These are phyloP conservation scores for Ctenochaetus hawaiiensis DNA, from an alignment of 2,797 vertebrate genomes.

Conservation along the genomic window DNA sequence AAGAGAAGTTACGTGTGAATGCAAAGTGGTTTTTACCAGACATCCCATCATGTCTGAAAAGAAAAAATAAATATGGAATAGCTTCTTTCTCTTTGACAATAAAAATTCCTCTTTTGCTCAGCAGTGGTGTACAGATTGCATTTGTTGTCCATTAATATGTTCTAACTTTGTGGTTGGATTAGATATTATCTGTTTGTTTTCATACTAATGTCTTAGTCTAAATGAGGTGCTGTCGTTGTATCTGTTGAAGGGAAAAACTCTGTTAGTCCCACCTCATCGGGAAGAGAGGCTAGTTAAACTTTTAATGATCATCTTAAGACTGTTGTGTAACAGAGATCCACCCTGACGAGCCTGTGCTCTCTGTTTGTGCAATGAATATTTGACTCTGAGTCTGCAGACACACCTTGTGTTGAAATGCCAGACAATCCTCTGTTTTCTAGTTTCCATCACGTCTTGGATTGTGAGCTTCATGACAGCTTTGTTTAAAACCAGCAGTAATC, in stretches of 20 bases:
- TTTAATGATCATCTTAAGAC: background rate
- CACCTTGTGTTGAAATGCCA: background rate
- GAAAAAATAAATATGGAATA: slow-evolving; percentile 2
- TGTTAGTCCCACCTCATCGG: background rate
- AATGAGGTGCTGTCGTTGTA: background rate
- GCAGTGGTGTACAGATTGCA: background rate
- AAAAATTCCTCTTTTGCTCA: background rate
- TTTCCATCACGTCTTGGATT: background rate
- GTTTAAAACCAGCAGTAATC: background rate
- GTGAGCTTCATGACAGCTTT: background rate
- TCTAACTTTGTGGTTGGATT: background rate
- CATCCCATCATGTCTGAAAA: slow-evolving; percentile 9
- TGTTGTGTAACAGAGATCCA: background rate
- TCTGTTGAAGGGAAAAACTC: background rate
- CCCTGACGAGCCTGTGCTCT: background rate
- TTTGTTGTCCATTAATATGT: background rate
- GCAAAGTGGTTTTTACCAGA: slow-evolving; percentile 25
- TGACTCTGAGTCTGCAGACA: background rate
- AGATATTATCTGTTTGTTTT: background rate
- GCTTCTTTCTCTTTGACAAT: slow-evolving; percentile 9
- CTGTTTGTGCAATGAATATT: background rate
- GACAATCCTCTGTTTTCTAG: background rate
- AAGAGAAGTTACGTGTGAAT: slow-evolving; percentile 38
- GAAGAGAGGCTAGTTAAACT: background rate
- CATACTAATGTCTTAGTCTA: background rate